Base-by-base conservation (phyloP, 2,797 vertebrate species). In the Meriones psammophilus region DNA sequence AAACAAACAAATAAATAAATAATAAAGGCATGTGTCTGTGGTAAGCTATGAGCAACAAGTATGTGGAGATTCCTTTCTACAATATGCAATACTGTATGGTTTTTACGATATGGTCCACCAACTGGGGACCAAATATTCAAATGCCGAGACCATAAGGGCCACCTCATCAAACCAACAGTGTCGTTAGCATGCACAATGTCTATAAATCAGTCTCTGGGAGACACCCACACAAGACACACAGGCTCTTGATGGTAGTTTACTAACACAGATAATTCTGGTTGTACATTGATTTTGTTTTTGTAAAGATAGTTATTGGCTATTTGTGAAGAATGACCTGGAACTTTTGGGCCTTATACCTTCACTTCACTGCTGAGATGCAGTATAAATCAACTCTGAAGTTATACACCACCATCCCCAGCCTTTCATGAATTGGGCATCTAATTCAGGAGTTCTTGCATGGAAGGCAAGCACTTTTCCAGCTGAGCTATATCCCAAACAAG, bases 241-340 rank as follows among this genome's bases (percentile, higher is more conserved):
- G 18, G 68, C 36, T 89, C 62, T 94, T 81, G 15, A n/a, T n/a
- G 56, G 56, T 88, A 88, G 50, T 78, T 95, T 84, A 80, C 42
- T 68, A 22, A 64, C 33, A 93, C 1, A 58, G 74, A 69, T 81
- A 85, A 79, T 78, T 94, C 2, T 69, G 92, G 60, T 64, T 46
- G n/a, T 46, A 7, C 3, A 91, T 89, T 81, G 26, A 26, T n/a
- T 93, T 94, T 50, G 46, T 68, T 17, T 69, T 94, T 36, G 1
- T 50, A 91, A 77, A 91, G 22, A 42, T 0, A 58, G 28, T 50
- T n/a, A 39, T 87, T 89, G 68, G 33, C 22, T 71, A 56, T 56
- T 7, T 71, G 66, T 56, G 33, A 20, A 85, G 28, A 26, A 56
- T 71, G 4, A 56, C 5, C n/a, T 17, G 10, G 22, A 71, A 17